phyloP scores from a whole-genome alignment of 2,888 invertebrate species.

The Rotaria socialis region DNA sequence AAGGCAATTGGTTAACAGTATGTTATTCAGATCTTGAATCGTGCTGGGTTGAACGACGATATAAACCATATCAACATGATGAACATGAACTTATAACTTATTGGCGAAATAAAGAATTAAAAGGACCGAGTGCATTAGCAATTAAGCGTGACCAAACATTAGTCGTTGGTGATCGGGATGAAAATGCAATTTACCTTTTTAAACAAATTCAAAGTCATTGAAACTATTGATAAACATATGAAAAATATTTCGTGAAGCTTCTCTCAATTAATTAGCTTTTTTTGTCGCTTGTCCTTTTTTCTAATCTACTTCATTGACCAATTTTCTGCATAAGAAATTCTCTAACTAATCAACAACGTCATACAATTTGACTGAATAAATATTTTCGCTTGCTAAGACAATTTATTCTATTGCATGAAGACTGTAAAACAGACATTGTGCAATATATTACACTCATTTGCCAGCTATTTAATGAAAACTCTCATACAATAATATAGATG shows the following conservation, averaged over 20 bases:
- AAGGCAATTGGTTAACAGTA: constrained; percentile 15
- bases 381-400: neutral
- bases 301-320: too few relatives aligned
- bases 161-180: constrained; percentile 24
- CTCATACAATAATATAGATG: too few relatives aligned
- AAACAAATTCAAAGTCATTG: neutral
- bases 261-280: too few relatives aligned
- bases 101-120: neutral
- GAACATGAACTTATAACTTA: neutral
- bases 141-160: constrained; percentile 34
- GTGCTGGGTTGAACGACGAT: neutral
- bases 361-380: neutral
- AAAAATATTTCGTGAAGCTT: too few relatives aligned
- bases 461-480: too few relatives aligned
- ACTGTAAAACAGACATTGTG: too few relatives aligned
- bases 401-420: too few relatives aligned
- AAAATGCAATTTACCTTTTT: neutral
- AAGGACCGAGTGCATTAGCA: neutral
- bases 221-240: neutral
- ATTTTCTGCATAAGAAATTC: too few relatives aligned
- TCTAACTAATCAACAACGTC: neutral
- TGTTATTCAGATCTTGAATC: neutral
- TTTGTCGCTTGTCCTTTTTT: too few relatives aligned
- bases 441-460: too few relatives aligned
- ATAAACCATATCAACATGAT: neutral